Evolutionary conservation across 2,888 invertebrate species (phyloP).

Genomic region (Eristalis arbustorum): DNA sequence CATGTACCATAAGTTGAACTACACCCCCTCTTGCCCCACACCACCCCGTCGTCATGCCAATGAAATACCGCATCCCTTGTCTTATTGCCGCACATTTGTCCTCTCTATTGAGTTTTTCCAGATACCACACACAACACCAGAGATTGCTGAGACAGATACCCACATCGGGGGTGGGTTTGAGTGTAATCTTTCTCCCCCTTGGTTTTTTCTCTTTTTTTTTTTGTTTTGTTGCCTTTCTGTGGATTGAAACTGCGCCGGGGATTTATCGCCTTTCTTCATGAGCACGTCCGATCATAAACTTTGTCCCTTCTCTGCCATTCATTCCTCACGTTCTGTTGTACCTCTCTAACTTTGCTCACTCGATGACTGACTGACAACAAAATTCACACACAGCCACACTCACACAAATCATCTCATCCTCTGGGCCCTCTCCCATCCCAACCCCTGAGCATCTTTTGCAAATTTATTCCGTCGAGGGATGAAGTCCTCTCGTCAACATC

Average conservation of each 20-base stretch:
- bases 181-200: background rate
- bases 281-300: slow-evolving; percentile 68
- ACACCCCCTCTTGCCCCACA: background rate
- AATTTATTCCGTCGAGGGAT: slow-evolving; percentile 62
- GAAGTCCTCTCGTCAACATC: slow-evolving; percentile 50
- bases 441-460: slow-evolving; percentile 53
- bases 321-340: background rate
- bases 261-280: slow-evolving; percentile 70
- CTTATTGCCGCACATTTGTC: slow-evolving; percentile 26
- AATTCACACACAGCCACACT: background rate
- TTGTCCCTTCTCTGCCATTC: slow-evolving; percentile 6
- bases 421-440: background rate
- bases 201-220: background rate
- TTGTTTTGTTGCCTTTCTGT: background rate
- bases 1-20: background rate
- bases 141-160: background rate
- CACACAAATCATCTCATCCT: background rate
- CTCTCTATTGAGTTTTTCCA: background rate
- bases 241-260: slow-evolving; percentile 45
- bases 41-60: background rate
- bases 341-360: slow-evolving; percentile 28
- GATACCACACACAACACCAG: background rate
- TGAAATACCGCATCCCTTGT: background rate
- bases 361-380: slow-evolving; percentile 61
- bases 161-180: background rate